Percentiles rank a stretch among this genome's conserved stretches.
phyloP scores from a whole-genome alignment of 2,797 vertebrate genomes.

The Anguilla obscura region DNA sequence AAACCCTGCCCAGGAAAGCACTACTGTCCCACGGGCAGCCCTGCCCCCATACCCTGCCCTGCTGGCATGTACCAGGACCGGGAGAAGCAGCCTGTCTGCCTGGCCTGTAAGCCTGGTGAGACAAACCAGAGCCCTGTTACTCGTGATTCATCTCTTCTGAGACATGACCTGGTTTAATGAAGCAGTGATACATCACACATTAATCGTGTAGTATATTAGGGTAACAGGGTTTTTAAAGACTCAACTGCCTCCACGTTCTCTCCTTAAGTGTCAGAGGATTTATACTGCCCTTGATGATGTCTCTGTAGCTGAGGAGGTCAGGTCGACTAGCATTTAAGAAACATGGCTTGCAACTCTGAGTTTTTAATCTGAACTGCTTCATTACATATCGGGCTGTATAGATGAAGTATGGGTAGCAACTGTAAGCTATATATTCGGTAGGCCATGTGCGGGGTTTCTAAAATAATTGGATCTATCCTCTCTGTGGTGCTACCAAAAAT shows the following conservation, averaged over 20 bases:
- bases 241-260: not conserved
- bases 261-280: not conserved
- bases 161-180: not conserved
- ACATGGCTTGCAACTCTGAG: not conserved
- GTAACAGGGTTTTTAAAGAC: not conserved
- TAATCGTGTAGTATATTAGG: not conserved
- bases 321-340: not conserved
- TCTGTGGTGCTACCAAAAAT: not conserved
- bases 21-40: constrained; percentile 71
- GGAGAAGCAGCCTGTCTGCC: constrained; percentile 67
- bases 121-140: constrained; percentile 4
- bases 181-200: not conserved
- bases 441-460: not conserved
- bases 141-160: not conserved
- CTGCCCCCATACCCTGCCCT: constrained; percentile 69
- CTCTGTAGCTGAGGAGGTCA: not conserved
- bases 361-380: not conserved
- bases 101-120: constrained; percentile 72
- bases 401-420: not conserved
- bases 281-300: not conserved
- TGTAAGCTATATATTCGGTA: not conserved
- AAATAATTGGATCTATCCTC: not conserved
- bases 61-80: constrained; percentile 74
- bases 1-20: constrained; percentile 72
- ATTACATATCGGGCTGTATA: not conserved